A percentile compares a stretch with the other conserved stretches of the same genome.
Conservation (phyloP, 2,888 invertebrate species). For the Pycnomerus fuliginosus region DNA sequence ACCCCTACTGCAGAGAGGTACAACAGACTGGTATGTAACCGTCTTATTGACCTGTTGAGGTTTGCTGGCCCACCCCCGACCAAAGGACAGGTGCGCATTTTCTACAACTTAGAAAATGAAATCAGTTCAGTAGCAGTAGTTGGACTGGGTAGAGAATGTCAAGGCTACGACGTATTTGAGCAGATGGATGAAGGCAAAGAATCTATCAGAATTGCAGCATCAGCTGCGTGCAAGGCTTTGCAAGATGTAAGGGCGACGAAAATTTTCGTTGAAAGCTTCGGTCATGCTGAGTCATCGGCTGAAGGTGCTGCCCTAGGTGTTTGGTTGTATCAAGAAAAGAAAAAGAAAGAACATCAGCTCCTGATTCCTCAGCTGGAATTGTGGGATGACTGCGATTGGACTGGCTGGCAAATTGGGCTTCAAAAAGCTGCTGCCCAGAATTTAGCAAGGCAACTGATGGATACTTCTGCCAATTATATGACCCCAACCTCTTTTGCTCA, state of each 20-base stretch:
- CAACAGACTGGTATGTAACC: constrained; percentile 57
- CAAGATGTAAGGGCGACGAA: constrained; percentile 56
- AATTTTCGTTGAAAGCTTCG: constrained; percentile 74
- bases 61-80: constrained; percentile 55
- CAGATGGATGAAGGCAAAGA: constrained; percentile 74
- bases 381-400: constrained; percentile 65
- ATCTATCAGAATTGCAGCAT: constrained; percentile 69
- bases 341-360: constrained; percentile 46
- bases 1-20: constrained; percentile 64
- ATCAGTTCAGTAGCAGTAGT: constrained; percentile 70
- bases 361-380: constrained; percentile 55
- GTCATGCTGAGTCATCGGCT: constrained; percentile 75
- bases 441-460: constrained; percentile 72
- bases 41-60: constrained; percentile 56
- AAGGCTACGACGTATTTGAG: constrained; percentile 67
- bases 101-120: constrained; percentile 64
- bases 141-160: constrained; percentile 71
- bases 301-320: constrained; percentile 72
- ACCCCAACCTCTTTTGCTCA: constrained; percentile 79
- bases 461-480: constrained; percentile 76
- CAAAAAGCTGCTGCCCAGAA: constrained; percentile 79
- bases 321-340: constrained; percentile 72
- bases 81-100: constrained; percentile 60
- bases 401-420: constrained; percentile 71
- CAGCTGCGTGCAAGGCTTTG: constrained; percentile 60